Evolutionary conservation across 2,888 invertebrate species (phyloP).

Genomic region (Acanthosoma haemorrhoidale): DNA sequence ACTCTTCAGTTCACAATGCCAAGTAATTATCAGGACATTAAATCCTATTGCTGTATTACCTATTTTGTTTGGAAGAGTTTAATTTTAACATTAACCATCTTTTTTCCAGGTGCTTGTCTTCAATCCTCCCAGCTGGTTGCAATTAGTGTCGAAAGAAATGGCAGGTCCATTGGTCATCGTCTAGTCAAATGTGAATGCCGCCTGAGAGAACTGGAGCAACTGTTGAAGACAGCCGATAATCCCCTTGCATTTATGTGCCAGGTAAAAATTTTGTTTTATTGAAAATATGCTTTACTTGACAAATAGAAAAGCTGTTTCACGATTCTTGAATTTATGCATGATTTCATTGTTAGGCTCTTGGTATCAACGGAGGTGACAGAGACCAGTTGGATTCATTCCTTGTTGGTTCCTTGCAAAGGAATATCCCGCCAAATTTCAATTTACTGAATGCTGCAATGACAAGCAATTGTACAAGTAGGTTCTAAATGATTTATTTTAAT

Average conservation of each 20-base stretch:
- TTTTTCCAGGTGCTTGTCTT: constrained; percentile 61
- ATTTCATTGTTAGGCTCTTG: constrained; percentile 67
- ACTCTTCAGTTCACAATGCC: constrained; percentile 79
- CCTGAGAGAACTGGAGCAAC: constrained; percentile 72
- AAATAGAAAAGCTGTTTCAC: too few species aligned
- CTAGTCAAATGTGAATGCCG: constrained; percentile 85
- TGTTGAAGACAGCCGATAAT: constrained; percentile 69
- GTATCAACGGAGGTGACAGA: constrained; percentile 68
- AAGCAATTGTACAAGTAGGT: constrained; percentile 31
- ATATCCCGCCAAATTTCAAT: constrained; percentile 80
- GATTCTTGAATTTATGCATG: too few species aligned
- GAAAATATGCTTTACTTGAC: too few species aligned
- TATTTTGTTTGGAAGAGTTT: too few species aligned
- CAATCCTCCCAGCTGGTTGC: constrained; percentile 78
- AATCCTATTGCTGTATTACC: too few species aligned
- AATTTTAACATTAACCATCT: background rate
- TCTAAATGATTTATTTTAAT: too few species aligned
- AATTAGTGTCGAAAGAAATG: constrained; percentile 75
- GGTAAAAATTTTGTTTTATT: constrained; percentile 47
- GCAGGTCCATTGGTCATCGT: constrained; percentile 69
- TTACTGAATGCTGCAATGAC: constrained; percentile 49
- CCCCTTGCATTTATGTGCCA: constrained; percentile 86
- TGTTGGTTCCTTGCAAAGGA: constrained; percentile 73
- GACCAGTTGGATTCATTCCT: constrained; percentile 78
- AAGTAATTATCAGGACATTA: constrained; percentile 47